Percentiles rank a stretch among this genome's conserved stretches.
phyloP scores from a whole-genome alignment of 2,888 invertebrate genomes.

The Dermolepida albohirtum region DNA sequence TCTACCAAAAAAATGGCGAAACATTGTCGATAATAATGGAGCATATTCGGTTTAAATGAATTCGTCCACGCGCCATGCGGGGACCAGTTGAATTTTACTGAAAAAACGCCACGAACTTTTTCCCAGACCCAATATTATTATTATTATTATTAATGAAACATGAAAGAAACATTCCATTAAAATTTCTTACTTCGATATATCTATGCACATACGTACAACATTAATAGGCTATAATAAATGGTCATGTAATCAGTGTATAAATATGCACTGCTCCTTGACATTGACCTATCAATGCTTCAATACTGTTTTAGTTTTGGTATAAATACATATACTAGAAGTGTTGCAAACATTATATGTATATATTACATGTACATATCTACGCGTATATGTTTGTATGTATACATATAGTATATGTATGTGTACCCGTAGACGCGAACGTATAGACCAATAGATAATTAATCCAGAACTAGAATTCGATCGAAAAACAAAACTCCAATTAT shows the following conservation, averaged over 20 bases:
- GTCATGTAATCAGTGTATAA: neutral
- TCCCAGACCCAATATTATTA: no score
- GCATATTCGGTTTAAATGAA: no score
- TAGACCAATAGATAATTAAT: neutral
- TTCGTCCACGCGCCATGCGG: no score
- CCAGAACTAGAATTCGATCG: constrained; percentile 6
- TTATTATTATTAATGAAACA: no score
- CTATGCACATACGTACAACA: no score
- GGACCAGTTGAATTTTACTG: no score
- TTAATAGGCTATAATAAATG: neutral
- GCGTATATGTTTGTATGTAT: neutral
- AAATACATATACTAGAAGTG: neutral
- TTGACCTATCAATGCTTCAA: constrained; percentile 19
- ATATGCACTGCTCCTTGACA: constrained; percentile 24
- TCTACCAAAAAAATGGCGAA: no score
- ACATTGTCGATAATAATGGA: no score
- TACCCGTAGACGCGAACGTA: neutral
- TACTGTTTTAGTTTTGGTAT: constrained; percentile 23
- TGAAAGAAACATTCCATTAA: no score
- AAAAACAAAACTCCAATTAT: constrained; percentile 23
- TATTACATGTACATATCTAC: neutral
- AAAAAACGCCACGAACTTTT: no score
- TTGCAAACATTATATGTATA: constrained; percentile 2
- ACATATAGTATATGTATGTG: no score
- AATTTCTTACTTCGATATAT: no score